These are phyloP conservation scores for Gallinago solitaria DNA, from an alignment of 2,797 vertebrate genomes.

Conservation along the genomic window DNA sequence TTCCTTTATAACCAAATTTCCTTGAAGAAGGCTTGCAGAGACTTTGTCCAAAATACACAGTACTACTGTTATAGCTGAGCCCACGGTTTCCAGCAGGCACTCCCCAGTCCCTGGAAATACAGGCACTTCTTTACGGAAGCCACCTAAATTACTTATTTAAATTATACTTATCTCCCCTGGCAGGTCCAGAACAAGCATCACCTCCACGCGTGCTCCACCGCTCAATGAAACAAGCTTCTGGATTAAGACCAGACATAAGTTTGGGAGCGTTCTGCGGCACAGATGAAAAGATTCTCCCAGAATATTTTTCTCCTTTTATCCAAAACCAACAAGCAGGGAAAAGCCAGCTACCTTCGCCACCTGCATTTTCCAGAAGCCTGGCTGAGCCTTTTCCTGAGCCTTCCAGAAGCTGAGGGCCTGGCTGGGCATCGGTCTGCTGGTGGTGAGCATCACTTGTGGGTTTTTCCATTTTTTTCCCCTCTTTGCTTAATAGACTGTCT, in stretches of 20 bases:
- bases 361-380: background rate
- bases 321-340: background rate
- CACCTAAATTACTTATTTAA: background rate
- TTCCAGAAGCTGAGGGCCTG: background rate
- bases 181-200: background rate
- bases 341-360: background rate
- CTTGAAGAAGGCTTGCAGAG: background rate
- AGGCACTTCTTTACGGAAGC: background rate
- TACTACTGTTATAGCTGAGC: background rate
- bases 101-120: background rate
- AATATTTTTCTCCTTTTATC: background rate
- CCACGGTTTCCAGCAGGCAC: background rate
- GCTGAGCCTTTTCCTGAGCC: too few relatives aligned
- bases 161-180: background rate
- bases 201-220: background rate
- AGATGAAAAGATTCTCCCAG: background rate
- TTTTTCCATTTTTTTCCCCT: background rate
- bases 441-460: background rate
- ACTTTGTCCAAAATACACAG: background rate
- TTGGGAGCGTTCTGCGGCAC: rapidly evolving
- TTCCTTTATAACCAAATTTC: background rate
- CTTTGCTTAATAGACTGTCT: background rate
- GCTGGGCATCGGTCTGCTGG: background rate
- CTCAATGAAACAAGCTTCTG: background rate
- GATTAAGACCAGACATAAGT: background rate